phyloP scores from a whole-genome alignment of 1,140 invertebrate genomes.

The Heliconius hewitsoni region DNA sequence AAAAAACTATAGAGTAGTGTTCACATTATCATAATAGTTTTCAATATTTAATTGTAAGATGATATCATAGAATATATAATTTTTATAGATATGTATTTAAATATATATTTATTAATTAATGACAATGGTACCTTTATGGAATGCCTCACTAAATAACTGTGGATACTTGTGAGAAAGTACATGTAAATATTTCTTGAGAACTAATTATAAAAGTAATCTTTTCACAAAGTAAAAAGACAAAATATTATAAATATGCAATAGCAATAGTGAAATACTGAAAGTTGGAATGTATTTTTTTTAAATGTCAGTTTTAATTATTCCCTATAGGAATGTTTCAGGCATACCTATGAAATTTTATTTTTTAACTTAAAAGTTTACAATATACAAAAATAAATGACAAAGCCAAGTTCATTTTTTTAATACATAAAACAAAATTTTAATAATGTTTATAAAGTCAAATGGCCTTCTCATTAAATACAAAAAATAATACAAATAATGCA shows the following conservation, averaged over 20 bases:
- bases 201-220: not conserved
- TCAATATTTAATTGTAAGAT: not conserved
- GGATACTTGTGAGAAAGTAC: not conserved
- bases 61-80: not conserved
- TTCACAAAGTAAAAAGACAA: not conserved
- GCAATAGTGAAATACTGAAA: constrained; percentile 51
- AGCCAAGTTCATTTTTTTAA: not conserved
- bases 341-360: constrained; percentile 14
- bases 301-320: constrained; percentile 22
- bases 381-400: not conserved
- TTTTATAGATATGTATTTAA: not conserved
- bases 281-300: constrained; percentile 52
- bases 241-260: constrained; percentile 30
- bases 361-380: not conserved
- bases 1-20: not conserved
- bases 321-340: constrained; percentile 34
- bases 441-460: constrained; percentile 1
- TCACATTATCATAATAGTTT: not conserved
- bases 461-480: not conserved
- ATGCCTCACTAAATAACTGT: constrained; percentile 18
- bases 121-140: constrained; percentile 18
- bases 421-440: not conserved
- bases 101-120: not conserved
- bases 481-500: not conserved
- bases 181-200: not conserved